Evolutionary conservation across 1,140 invertebrate species (phyloP).

Genomic region (Agrypnia vestita): DNA sequence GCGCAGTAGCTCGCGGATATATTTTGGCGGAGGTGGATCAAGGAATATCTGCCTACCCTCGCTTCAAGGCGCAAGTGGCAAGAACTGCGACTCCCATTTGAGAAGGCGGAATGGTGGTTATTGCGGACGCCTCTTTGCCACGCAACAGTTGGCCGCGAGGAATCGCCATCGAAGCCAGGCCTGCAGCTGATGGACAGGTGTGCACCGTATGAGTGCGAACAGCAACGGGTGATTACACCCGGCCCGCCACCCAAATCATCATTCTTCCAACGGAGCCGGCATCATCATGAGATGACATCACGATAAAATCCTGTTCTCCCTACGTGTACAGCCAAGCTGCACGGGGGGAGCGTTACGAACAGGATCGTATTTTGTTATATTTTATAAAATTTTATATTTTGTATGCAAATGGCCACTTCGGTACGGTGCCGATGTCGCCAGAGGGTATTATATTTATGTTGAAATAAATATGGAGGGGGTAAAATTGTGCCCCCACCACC

Average conservation of each 20-base stretch:
- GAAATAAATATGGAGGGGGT: no score
- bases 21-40: constrained; percentile 61
- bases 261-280: neutral
- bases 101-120: neutral
- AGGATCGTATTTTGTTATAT: no score
- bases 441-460: no score
- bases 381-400: no score
- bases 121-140: neutral
- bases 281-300: no score
- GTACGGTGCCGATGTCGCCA: no score
- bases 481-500: no score
- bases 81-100: neutral
- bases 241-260: neutral
- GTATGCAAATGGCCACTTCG: no score
- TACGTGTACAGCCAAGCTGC: no score
- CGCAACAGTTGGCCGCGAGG: neutral
- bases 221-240: neutral
- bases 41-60: constrained; percentile 39
- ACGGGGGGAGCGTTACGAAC: no score
- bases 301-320: no score
- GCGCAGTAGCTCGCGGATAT: constrained; percentile 58
- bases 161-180: neutral
- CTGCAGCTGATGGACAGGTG: neutral
- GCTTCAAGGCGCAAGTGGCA: neutral
- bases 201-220: neutral